Evolutionary conservation across 2,113 vertebrate genomes (phyloP), one percentile per base, ranked within the genome.

Genomic region (Dunckerocampus dactyliophorus): DNA sequence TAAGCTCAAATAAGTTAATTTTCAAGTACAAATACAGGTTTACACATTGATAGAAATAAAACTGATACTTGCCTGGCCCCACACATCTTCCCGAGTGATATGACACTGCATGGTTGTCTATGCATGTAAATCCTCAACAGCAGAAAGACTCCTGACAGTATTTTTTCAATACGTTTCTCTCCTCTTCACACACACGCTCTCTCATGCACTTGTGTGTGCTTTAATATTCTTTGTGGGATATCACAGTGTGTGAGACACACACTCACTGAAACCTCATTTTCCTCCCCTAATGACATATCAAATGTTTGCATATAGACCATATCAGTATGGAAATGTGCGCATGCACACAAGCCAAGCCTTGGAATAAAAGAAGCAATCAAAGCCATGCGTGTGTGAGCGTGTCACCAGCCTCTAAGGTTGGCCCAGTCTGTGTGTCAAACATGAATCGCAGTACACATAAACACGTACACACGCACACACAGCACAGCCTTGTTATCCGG

Each of bases 401-500:
- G 72, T 73, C 71, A 80, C 71, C 77, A 80, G 63, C 76, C 75
- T 83, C 72, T 79, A 71, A 85, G 76, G 72, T 82, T 65, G 63
- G 73, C 69, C 19, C 37, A 74, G 37, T 77, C 68, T 60, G 65
- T 77, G 83, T 79, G 79, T 84, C 74, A 81, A 75, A 79, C 81
- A 78, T 75, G 68, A 75, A 68, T 71, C 50, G 72, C 24, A 55
- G 48, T 75, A 75, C 72, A 72, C 80, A 72, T 73, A 67, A 59
- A 67, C 61, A 72, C 56, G 63, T 47, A 45, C 24, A 63, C 60
- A 60, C 24, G 75, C 79, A 81, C 73, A 70, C 72, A 20, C 47
- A 70, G 43, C 74, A 59, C 69, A 88, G 88, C 90, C 95, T 96
- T 95, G 95, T 98, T 96, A 95, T 92, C 93, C 74, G 86, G 81